These are phyloP conservation scores for Geodia barretti DNA, from an alignment of 37 sponge, comb jelly and placozoan species.

Conservation along the genomic window DNA sequence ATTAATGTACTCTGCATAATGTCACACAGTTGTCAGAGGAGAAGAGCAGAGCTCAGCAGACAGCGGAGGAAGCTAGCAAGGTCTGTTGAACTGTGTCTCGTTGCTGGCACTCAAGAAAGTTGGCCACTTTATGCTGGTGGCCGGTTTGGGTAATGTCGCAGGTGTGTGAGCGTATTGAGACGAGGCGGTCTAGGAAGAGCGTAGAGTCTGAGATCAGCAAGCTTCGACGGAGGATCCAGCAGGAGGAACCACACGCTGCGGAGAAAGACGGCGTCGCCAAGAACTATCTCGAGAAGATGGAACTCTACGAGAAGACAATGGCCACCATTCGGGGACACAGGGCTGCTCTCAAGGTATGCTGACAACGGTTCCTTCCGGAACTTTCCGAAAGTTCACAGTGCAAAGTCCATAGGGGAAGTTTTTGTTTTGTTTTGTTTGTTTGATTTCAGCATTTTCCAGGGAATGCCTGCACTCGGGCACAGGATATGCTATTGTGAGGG, in stretches of 20 bases:
- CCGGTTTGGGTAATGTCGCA: too few relatives aligned
- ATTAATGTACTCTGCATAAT: too few relatives aligned
- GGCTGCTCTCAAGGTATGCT: slow-evolving; percentile 38
- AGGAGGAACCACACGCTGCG: slow-evolving; percentile 28
- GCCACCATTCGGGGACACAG: slow-evolving; percentile 35
- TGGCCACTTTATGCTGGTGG: too few relatives aligned
- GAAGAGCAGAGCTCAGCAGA: not conserved
- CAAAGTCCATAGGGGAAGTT: too few relatives aligned
- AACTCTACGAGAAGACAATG: slow-evolving; percentile 34
- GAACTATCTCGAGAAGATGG: slow-evolving; percentile 53
- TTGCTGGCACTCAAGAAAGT: too few relatives aligned
- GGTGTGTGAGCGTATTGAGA: slow-evolving; percentile 54
- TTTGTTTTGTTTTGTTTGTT: too few relatives aligned
- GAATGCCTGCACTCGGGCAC: too few relatives aligned
- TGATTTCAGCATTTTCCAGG: too few relatives aligned
- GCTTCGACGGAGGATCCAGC: slow-evolving; percentile 44
- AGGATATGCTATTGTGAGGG: too few relatives aligned
- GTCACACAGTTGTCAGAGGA: not conserved
- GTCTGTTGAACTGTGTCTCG: not conserved
- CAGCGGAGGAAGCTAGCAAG: slow-evolving; percentile 11
- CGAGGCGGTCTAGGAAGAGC: slow-evolving; percentile 25
- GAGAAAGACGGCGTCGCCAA: slow-evolving; percentile 38
- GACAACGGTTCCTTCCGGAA: too few relatives aligned
- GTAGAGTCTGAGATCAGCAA: slow-evolving; percentile 73
- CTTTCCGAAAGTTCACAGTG: too few relatives aligned